Conservation (phyloP, 2,113 vertebrate genomes). For the Neomonachus schauinslandi region DNA sequence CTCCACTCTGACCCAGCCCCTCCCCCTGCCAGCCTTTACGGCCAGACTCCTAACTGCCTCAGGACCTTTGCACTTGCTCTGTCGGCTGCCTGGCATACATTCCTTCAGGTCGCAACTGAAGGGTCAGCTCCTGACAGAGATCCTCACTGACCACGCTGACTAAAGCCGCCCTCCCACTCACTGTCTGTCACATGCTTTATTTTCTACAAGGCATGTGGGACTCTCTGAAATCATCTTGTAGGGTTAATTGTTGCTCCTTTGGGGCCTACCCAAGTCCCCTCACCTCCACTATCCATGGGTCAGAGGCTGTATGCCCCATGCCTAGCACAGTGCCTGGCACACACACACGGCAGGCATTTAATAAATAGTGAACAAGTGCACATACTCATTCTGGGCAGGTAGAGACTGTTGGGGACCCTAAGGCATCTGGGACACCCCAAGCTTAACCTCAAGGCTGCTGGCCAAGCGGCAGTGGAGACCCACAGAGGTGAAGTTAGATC, state of each 20-base stretch:
- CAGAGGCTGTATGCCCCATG: too few relatives aligned
- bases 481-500: background rate
- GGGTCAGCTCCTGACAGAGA: background rate
- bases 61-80: background rate
- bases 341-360: background rate
- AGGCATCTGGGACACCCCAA: background rate
- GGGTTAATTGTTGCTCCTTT: background rate
- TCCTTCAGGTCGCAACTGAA: background rate
- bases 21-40: background rate
- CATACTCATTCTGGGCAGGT: background rate
- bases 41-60: background rate
- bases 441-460: background rate
- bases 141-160: background rate
- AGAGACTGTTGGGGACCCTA: background rate
- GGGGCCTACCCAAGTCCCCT: background rate
- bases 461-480: background rate
- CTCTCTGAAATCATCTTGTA: background rate
- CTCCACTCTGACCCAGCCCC: background rate
- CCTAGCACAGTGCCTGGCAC: background rate
- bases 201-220: background rate
- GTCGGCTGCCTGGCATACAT: background rate
- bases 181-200: background rate
- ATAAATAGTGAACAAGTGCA: background rate
- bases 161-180: background rate
- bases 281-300: background rate